Evolutionary conservation across 2,113 vertebrate species (phyloP).

Genomic region (Seriola dumerili): DNA sequence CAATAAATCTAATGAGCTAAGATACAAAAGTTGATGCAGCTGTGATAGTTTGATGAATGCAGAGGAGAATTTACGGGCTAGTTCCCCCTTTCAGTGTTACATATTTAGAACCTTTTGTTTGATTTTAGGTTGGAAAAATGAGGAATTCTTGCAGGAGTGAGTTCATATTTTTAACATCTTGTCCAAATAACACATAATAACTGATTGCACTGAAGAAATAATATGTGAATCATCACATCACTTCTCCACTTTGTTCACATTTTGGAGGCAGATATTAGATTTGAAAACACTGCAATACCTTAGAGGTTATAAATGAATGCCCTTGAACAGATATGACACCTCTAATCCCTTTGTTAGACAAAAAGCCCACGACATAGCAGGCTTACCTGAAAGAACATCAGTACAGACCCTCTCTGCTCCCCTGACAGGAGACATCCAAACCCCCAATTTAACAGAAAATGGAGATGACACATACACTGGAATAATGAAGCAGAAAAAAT

Average conservation of each 20-base stretch:
- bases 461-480: constrained; percentile 29
- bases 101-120: background rate
- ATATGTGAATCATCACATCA: background rate
- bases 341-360: constrained; percentile 53
- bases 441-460: constrained; percentile 38
- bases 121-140: background rate
- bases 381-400: constrained; percentile 29
- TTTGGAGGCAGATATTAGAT: background rate
- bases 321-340: background rate
- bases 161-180: background rate
- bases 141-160: background rate
- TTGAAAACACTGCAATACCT: background rate
- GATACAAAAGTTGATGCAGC: background rate
- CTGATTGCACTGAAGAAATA: background rate
- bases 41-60: background rate
- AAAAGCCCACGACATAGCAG: constrained; percentile 13
- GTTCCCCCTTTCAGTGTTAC: background rate
- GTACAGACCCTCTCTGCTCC: constrained; percentile 5
- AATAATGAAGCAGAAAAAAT: constrained; percentile 71
- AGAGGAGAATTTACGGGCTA: background rate
- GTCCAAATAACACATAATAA: background rate
- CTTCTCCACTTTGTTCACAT: background rate
- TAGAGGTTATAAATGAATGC: background rate
- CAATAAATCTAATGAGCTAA: constrained; percentile 46
- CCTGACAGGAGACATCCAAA: constrained; percentile 23